Base-by-base conservation (phyloP, 2,888 invertebrate genomes). In the Xiphydria camelus region DNA sequence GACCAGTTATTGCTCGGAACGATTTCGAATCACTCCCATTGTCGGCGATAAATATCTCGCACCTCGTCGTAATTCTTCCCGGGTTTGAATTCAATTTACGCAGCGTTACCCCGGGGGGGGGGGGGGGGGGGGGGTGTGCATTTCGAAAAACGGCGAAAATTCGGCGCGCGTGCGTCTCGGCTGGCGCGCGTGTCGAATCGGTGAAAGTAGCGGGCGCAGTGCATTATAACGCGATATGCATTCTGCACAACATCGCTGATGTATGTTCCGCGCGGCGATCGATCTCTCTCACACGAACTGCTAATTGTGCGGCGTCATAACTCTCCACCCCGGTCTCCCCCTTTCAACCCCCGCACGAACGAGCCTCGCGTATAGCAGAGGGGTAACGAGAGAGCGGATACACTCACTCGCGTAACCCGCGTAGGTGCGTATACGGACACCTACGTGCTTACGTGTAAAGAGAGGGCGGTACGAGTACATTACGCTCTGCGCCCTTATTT, bases 281-380 rank as follows among this genome's bases (percentile, higher is more conserved):
- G 75, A 75, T 75, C 75, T 75, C 72, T 73, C 74, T 71, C 74
- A 70, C 73, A 70, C 72, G 66, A 73, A 68, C 74, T 73, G 73
- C 74, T 75, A 75, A 75, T 75, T 75, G 74, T 70, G 69, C 68
- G 68, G 68, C 70, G 69, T 75, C 75, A 75, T 75, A 74, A 74
- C 66, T 75, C 73, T 75, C 70, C 57, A 43, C 49, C 45, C 40
- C 31, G 48, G 51, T 45, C 53, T 47, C 46, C 21, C 41, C 18
- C 41, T 10, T 22, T 12, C 7, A 19, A 2, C 18, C 48, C 52
- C 33, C 45, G 45, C 49, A 23, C 48, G 47, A 29, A 34, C 45
- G 49, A 45, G 41, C 49, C 47, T 41, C 33, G 36, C 47, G 32
- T 53, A 50, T 49, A 38, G 31, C 45, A 37, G 48, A 47, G 43